Base-by-base conservation (phyloP, 2,888 invertebrate genomes). In the Acrocyrtus sp. region DNA sequence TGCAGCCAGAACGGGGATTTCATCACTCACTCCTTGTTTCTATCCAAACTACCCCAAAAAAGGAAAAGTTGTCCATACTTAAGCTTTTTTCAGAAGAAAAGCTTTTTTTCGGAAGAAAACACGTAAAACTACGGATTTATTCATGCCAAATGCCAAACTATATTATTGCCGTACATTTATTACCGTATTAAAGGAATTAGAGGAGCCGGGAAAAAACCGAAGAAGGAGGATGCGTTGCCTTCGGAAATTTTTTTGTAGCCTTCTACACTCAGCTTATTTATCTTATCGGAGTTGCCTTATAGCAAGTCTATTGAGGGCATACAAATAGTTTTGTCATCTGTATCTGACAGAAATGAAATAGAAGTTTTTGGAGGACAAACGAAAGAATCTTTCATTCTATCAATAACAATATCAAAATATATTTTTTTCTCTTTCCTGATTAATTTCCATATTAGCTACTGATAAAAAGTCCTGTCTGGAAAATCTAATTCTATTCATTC, bases 41-140 rank as follows among this genome's bases (percentile, higher is more conserved):
- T 50, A 22, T 24, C 26, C 12, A 24, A 24, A 47, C 24, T 5
- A 48, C 27, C 12, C 21, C 39, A 39, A 24, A 41, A 17, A 22
- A 19, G 47, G 10, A 22, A 41, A 19, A n/a, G 19, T 39, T n/a
- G 57, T n/a, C n/a, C 17, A 17, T 21, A 21, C 41, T 39, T 57
- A 39, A 12, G n/a, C 17, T 19, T 21, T 39, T 21, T 61, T 61
- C 29, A 29, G 29, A n/a, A 53, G n/a, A n/a, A n/a, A n/a, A n/a
- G n/a, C n/a, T n/a, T 26, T 45, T 48, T 48, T 15, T 21, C 6
- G 51, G 58, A 56, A 17, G 26, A 60, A 63, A 63, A 65, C 58
- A 72, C 60, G 65, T 65, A 72, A 53, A 72, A 65, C 43, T 72
- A n/a, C 45, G 72, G 72, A 72, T 72, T 70, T 56, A 54, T 70